phyloP scores from a whole-genome alignment of 2,888 invertebrate species.

The Mamestra brassicae region DNA sequence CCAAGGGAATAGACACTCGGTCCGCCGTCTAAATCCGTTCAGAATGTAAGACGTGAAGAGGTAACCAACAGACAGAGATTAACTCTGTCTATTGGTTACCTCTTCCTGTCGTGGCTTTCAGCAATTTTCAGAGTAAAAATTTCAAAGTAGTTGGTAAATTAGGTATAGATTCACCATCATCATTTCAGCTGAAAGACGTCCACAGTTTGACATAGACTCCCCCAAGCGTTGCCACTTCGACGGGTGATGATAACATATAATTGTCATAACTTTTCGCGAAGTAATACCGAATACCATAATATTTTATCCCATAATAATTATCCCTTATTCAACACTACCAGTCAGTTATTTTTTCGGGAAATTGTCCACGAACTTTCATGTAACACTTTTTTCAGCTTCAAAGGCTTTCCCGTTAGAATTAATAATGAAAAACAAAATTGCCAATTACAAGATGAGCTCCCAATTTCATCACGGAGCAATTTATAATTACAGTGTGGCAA shows the following conservation, averaged over 20 bases:
- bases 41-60: too few relatives aligned
- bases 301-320: neutral
- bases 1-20: too few relatives aligned
- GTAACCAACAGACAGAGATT: too few relatives aligned
- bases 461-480: slow-evolving; percentile 41
- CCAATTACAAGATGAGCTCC: slow-evolving; percentile 47
- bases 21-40: too few relatives aligned
- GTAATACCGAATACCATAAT: neutral
- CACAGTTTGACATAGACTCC: neutral
- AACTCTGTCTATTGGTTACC: too few relatives aligned
- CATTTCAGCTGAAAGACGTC: neutral
- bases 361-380: slow-evolving; percentile 1
- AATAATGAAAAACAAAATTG: slow-evolving; percentile 56
- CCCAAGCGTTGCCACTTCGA: too few relatives aligned
- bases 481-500: slow-evolving; percentile 54
- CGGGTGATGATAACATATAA: neutral
- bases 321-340: too few relatives aligned
- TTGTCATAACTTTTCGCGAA: neutral
- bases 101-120: too few relatives aligned
- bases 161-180: neutral
- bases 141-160: too few relatives aligned
- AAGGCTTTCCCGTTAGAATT: slow-evolving; percentile 36
- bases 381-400: slow-evolving; percentile 39
- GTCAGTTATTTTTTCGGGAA: neutral
- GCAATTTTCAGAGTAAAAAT: too few relatives aligned